These are phyloP conservation scores for Gonatopus flavifemur DNA, from an alignment of 1,140 invertebrate genomes.

Conservation along the genomic window DNA sequence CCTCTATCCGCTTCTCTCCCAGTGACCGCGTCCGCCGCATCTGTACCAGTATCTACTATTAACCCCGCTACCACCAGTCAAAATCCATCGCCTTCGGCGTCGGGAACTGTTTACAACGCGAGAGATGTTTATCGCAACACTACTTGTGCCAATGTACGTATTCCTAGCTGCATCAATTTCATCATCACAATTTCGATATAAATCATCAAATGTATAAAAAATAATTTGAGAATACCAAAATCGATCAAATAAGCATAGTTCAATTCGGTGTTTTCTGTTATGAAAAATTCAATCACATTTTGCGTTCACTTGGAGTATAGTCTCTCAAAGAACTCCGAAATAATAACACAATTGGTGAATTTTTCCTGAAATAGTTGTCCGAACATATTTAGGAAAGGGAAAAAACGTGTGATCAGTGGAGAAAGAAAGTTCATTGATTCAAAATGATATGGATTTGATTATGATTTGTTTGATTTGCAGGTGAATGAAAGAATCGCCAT, in stretches of 20 bases:
- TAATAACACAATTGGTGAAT: too few species aligned
- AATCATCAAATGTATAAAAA: too few species aligned
- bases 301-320: too few species aligned
- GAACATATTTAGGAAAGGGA: background rate
- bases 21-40: conserved; percentile 30
- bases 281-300: too few species aligned
- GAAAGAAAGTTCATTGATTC: background rate
- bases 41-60: conserved; percentile 36
- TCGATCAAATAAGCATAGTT: too few species aligned
- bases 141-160: conserved; percentile 51
- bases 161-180: background rate
- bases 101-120: conserved; percentile 34
- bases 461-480: conserved; percentile 33
- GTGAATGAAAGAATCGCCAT: conserved; percentile 55
- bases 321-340: too few species aligned
- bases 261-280: too few species aligned
- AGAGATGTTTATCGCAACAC: conserved; percentile 50
- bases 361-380: too few species aligned
- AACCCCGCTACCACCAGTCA: conserved; percentile 44
- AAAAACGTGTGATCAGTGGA: background rate
- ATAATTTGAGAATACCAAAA: too few species aligned
- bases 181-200: background rate
- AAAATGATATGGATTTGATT: conserved; percentile 4
- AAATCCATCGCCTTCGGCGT: too few species aligned
- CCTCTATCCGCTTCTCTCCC: conserved; percentile 6